Base-by-base conservation (phyloP, 2,888 invertebrate species). In the Zele albiditarsus region DNA sequence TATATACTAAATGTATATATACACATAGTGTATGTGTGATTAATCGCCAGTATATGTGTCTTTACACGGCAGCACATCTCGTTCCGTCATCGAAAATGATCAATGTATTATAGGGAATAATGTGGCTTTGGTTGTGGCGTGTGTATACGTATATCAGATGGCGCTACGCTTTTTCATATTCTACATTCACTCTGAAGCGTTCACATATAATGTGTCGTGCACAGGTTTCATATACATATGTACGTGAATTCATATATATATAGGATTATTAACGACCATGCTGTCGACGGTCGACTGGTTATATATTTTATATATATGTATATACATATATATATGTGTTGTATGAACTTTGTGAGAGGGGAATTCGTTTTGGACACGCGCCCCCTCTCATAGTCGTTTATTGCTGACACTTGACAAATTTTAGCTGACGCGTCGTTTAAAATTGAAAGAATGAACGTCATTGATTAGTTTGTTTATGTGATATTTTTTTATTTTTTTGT, bases 151-250 rank as follows among this genome's bases (percentile, higher is more conserved):
- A 14, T 12, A 42, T 42, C 14, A 42, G 42, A 42, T 42, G 2
- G 20, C 27, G 71, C 49, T 76, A 70, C 25, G 27, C 62, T 78
- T 71, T 75, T 75, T 77, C 58, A 70, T 69, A 72, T 79, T 77
- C 77, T 77, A 67, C 74, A 72, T 79, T 74, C 76, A 79, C 77
- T 76, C 77, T 74, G 60, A 70, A 76, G 68, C 71, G 73, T 72
- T 72, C n/a, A 62, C 12, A 46, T 38, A 25, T 42, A 38, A 66
- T 42, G 46, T 42, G 42, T 46, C 25, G 25, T 42, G 46, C 25
- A 25, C 38, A 23, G 38, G 33, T 66, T 28, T 27, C 42, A 16
- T 10, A 3, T 42, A 25, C 25, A 66, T 25, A 31, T 8, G 31
- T 46, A 42, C 25, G 6, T 38, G 42, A 12, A 46, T 1, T 16